Evolutionary conservation across 2,113 vertebrate genomes (phyloP).

Genomic region (Cacatua alba): DNA sequence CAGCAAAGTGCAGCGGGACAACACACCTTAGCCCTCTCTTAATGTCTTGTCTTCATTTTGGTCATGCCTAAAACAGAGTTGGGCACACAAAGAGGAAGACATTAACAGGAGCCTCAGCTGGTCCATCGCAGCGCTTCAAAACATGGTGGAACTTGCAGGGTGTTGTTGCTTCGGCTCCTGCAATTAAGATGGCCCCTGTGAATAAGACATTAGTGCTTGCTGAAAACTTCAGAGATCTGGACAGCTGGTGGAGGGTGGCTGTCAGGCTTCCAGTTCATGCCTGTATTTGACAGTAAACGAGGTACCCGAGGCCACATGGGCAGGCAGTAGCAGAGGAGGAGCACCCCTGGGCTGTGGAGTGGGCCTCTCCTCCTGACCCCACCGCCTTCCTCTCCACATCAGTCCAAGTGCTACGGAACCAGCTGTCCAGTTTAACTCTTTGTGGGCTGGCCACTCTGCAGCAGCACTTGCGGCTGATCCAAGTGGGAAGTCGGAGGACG

Average conservation of each 20-base stretch:
- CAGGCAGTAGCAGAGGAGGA: not conserved
- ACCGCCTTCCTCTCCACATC: not conserved
- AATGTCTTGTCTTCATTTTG: not conserved
- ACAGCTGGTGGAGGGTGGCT: not conserved
- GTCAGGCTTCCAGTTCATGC: not conserved
- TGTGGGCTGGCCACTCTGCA: not conserved
- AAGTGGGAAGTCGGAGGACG: not conserved
- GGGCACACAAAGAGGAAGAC: not conserved
- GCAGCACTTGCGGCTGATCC: not conserved
- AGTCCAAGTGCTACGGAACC: fast-evolving
- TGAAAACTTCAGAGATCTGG: not conserved
- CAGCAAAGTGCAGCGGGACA: fast-evolving
- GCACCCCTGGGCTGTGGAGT: not conserved
- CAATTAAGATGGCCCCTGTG: not conserved
- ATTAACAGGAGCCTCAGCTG: not conserved
- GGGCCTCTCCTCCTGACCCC: not conserved
- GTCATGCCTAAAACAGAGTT: not conserved
- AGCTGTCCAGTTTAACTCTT: fast-evolving
- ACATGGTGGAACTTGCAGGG: not conserved
- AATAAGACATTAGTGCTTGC: not conserved
- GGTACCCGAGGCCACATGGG: fast-evolving
- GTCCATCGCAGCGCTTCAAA: fast-evolving
- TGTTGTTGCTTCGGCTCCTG: not conserved
- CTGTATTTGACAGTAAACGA: not conserved
- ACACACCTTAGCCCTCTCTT: not conserved